Evolutionary conservation across 2,888 invertebrate species (phyloP).

Genomic region (Axea sp.): DNA sequence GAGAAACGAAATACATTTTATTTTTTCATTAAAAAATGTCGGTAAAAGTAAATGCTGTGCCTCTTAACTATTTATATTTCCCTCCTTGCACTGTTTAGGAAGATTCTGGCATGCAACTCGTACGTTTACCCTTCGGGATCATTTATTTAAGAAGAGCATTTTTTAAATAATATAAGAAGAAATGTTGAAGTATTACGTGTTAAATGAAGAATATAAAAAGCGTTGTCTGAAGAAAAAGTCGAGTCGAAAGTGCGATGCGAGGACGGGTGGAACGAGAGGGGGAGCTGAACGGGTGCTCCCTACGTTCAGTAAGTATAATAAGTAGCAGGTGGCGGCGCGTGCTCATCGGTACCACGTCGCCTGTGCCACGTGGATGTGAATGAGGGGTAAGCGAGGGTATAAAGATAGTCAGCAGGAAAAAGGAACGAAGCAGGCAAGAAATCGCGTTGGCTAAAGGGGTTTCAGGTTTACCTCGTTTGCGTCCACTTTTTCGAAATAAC

Average conservation of each 20-base stretch:
- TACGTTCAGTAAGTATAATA: conserved; percentile 66
- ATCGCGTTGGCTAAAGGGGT: conserved; percentile 13
- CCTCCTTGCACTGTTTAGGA: too few relatives aligned
- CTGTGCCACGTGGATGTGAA: conserved; percentile 54
- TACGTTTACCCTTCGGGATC: too few relatives aligned
- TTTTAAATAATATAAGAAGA: too few relatives aligned
- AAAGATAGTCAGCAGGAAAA: conserved; percentile 40
- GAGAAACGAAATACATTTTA: too few relatives aligned
- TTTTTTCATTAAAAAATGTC: too few relatives aligned
- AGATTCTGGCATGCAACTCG: too few relatives aligned
- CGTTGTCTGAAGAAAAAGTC: too few relatives aligned
- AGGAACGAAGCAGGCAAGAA: conserved; percentile 43
- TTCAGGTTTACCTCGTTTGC: conserved; percentile 25
- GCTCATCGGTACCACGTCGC: conserved; percentile 64
- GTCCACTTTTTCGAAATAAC: conserved; percentile 2
- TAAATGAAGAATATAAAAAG: too few relatives aligned
- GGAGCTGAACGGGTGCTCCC: conserved; percentile 52
- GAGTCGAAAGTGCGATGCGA: conserved; percentile 25
- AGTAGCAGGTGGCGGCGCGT: conserved; percentile 71
- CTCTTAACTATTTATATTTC: too few relatives aligned
- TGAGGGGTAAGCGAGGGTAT: conserved; percentile 51
- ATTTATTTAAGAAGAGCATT: too few relatives aligned
- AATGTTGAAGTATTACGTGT: too few relatives aligned
- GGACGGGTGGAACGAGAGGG: conserved; percentile 32
- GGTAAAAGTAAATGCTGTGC: too few relatives aligned